Evolutionary conservation across 2,888 invertebrate genomes (phyloP), one percentile per base, ranked within the genome.

Genomic region (Acleris literana): DNA sequence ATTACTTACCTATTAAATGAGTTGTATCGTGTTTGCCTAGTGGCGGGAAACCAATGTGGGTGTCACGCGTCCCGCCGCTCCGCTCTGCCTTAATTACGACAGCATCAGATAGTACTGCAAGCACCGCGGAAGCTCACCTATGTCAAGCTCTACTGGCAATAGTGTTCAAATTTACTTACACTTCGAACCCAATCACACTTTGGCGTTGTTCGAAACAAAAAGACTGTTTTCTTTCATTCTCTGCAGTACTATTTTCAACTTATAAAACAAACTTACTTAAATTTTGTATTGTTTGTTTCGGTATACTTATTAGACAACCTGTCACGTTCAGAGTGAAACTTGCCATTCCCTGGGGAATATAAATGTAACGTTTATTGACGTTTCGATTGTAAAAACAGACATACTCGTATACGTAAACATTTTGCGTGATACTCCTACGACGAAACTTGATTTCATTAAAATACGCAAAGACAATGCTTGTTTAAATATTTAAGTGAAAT

Each of bases 401-500:
- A 4, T 5, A 46, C 13, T 39, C 39, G 39, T 33, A 3, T 33
- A 33, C 33, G 11, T 39, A 39, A 39, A 13, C 39, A 4, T 39
- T 39, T 39, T 4, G 39, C 13, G 3, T 39, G 4, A 39, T 39
- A 39, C 39, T 39, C 11, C 11, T 33, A 33, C 33, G 33, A 33
- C 11, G 3, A 33, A 33, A 44, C n/a, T 44, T 44, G 16, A 44
- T 44, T 44, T 46, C 16, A 17, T 46, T 17, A 46, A 46, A 46
- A 39, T 39, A 39, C 39, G 13, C 39, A 39, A 6, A 17, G 72
- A 75, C 75, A 73, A 72, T 72, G 71, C 63, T 25, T 46, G 46
- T 52, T 53, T 57, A 63, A 61, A 63, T 20, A 56, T 46, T 51
- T 49, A 63, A 67, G 61, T 64, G 62, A 80, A 82, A 83, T 82